Percentiles rank a stretch among this genome's conserved stretches.
These are phyloP conservation scores for Melanophora roralis DNA, from an alignment of 2,888 invertebrate species.

Conservation along the genomic window DNA sequence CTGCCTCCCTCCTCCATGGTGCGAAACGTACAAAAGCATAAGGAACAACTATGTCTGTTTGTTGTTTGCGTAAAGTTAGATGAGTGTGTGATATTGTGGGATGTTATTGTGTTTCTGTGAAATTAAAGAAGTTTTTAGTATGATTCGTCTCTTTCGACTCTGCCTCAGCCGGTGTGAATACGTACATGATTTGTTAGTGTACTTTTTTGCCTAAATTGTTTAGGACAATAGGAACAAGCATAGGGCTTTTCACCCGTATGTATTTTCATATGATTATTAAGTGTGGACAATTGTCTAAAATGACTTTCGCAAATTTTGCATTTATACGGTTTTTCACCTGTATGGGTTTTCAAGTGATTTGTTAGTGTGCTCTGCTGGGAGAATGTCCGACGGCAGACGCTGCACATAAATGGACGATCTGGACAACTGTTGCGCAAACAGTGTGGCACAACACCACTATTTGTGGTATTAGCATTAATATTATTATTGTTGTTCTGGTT, in stretches of 20 bases:
- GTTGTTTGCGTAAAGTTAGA: conserved; percentile 29
- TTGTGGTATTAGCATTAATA: conserved; percentile 63
- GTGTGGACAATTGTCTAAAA: conserved; percentile 73
- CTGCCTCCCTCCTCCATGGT: conserved; percentile 22
- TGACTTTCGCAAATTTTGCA: conserved; percentile 74
- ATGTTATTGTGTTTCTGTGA: conserved; percentile 53
- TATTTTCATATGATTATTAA: conserved; percentile 74
- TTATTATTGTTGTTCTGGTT: conserved; percentile 62
- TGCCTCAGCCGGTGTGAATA: conserved; percentile 71
- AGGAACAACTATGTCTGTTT: neutral
- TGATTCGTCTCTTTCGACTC: conserved; percentile 42
- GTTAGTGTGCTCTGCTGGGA: conserved; percentile 74
- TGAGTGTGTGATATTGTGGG: conserved; percentile 38
- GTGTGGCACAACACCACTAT: conserved; percentile 64
- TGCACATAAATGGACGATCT: conserved; percentile 73
- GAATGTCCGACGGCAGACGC: conserved; percentile 72
- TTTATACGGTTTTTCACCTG: conserved; percentile 73
- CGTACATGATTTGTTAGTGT: conserved; percentile 73
- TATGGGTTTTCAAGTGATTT: conserved; percentile 74
- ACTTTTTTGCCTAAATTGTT: conserved; percentile 74
- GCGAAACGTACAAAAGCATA: neutral
- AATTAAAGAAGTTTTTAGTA: conserved; percentile 53
- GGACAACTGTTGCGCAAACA: conserved; percentile 65
- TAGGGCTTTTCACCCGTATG: conserved; percentile 74
- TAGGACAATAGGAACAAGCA: conserved; percentile 75